Percentiles rank a stretch among this genome's conserved stretches.
Evolutionary conservation across 2,888 invertebrate species (phyloP).

Genomic region (Dioctria linearis): DNA sequence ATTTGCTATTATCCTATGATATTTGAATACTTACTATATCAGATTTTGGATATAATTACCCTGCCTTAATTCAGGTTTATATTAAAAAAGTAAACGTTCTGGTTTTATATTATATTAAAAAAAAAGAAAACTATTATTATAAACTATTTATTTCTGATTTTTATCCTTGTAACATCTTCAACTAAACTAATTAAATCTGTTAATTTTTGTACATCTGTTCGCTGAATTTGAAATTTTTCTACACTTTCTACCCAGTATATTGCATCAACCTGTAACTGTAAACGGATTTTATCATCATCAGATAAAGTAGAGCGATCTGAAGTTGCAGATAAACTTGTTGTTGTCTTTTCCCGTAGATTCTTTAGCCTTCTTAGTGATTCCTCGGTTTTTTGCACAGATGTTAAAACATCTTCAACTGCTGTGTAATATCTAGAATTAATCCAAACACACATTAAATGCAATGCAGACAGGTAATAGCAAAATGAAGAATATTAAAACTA

Average conservation of each 20-base stretch:
- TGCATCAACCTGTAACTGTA: constrained; percentile 91
- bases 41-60: too few species aligned
- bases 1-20: too few species aligned
- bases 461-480: too few species aligned
- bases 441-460: too few species aligned
- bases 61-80: too few species aligned
- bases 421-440: constrained; percentile 75
- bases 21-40: too few species aligned
- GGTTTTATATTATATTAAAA: not conserved
- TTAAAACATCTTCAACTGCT: constrained; percentile 89
- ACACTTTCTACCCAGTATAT: constrained; percentile 79
- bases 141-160: not conserved
- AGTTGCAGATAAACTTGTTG: constrained; percentile 63
- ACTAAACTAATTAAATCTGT: constrained; percentile 76
- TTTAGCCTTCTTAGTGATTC: constrained; percentile 93
- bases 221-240: constrained; percentile 73
- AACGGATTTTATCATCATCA: constrained; percentile 95
- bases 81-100: too few species aligned
- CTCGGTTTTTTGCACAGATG: constrained; percentile 95
- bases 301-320: constrained; percentile 72
- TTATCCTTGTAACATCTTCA: constrained; percentile 69
- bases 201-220: constrained; percentile 75
- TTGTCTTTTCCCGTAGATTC: constrained; percentile 80
- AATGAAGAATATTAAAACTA: too few species aligned
- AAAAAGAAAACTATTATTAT: not conserved